A percentile compares a stretch with the other conserved stretches of the same genome.
Evolutionary conservation across 2,888 invertebrate species (phyloP).

Genomic region (Homarus gammarus): DNA sequence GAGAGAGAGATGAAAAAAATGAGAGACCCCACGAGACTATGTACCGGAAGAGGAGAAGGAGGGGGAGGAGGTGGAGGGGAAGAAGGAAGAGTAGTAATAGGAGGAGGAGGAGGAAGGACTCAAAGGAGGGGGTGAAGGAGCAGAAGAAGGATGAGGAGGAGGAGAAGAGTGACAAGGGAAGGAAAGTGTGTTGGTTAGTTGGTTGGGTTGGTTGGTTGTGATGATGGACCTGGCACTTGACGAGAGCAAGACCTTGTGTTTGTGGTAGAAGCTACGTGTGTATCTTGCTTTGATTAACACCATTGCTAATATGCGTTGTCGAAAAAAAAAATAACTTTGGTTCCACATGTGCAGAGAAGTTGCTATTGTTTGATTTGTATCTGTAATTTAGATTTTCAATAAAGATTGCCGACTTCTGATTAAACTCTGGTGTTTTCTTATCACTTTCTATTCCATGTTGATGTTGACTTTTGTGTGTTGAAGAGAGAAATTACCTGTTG

Average conservation of each 20-base stretch:
- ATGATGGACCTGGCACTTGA: neutral
- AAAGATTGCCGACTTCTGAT: slow-evolving; percentile 75
- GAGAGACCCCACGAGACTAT: too few relatives aligned
- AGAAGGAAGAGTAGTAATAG: neutral
- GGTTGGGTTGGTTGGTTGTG: neutral
- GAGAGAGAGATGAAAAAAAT: neutral
- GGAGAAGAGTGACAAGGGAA: neutral
- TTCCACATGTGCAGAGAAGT: slow-evolving; percentile 69
- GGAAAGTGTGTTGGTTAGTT: too few relatives aligned
- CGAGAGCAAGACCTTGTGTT: slow-evolving; percentile 47
- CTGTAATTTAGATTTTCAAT: slow-evolving; percentile 76
- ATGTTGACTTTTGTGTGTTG: too few relatives aligned
- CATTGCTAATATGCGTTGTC: slow-evolving; percentile 67
- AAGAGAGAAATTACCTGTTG: too few relatives aligned
- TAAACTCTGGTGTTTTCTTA: too few relatives aligned
- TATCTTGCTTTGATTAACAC: slow-evolving; percentile 60
- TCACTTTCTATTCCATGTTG: too few relatives aligned
- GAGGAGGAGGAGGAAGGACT: neutral
- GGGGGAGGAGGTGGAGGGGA: neutral
- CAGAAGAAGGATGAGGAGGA: neutral
- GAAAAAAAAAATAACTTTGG: slow-evolving; percentile 48
- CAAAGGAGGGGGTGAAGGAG: neutral
- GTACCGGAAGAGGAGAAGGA: neutral
- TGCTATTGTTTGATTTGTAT: slow-evolving; percentile 71
- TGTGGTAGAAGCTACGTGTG: slow-evolving; percentile 63